Conservation (phyloP, 2,797 vertebrate species). For the Mus minutoides region DNA sequence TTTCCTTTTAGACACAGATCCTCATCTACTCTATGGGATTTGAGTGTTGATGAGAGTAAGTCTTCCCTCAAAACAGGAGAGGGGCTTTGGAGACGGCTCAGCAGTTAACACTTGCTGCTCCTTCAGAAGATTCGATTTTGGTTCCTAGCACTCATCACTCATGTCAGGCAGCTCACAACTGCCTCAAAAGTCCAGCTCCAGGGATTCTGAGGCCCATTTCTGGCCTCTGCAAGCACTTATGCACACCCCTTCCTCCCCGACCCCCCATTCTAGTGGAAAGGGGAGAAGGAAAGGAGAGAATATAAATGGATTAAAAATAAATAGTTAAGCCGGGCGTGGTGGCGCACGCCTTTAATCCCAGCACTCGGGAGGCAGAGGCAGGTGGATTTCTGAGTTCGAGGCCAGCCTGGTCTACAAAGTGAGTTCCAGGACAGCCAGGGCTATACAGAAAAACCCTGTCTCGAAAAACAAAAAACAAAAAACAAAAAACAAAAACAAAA, state of each 20-base stretch:
- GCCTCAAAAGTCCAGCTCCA: background rate
- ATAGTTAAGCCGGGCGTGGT: too few relatives aligned
- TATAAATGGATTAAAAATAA: background rate
- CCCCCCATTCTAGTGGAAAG: background rate
- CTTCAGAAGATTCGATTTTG: background rate
- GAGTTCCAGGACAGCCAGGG: too few relatives aligned
- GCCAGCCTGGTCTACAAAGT: too few relatives aligned
- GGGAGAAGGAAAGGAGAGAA: background rate
- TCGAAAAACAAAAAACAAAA: too few relatives aligned
- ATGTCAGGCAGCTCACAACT: background rate
- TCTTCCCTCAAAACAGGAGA: background rate
- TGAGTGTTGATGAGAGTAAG: background rate
- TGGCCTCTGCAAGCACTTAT: background rate
- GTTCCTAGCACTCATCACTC: background rate
- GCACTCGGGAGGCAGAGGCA: too few relatives aligned
- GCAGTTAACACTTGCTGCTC: background rate
- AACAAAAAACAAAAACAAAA: too few relatives aligned
- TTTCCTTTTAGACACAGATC: background rate
- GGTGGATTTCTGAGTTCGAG: too few relatives aligned
- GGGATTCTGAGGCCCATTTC: background rate
- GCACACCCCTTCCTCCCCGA: background rate
- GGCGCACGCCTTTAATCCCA: too few relatives aligned
- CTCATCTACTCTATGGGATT: slow-evolving; percentile 2
- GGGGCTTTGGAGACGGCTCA: background rate
- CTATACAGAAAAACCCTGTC: too few relatives aligned